Conservation (phyloP, 2,797 vertebrate species). For the Chromobotia macracanthus region DNA sequence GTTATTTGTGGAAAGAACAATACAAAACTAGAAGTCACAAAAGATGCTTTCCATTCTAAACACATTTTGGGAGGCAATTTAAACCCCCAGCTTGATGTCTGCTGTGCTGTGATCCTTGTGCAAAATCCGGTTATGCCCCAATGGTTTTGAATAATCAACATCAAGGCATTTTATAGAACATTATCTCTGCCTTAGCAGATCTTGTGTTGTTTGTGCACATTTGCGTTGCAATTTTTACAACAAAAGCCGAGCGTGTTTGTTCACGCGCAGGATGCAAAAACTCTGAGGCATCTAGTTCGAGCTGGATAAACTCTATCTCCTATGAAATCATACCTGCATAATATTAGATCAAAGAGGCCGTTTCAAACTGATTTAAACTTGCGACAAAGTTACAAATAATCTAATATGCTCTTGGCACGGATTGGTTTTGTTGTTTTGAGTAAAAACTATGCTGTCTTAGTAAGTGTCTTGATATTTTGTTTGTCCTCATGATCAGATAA, state of each 20-base stretch:
- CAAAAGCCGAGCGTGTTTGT: neutral
- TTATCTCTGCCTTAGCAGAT: constrained; percentile 41
- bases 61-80: constrained; percentile 17
- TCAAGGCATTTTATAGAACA: constrained; percentile 39
- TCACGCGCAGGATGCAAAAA: neutral
- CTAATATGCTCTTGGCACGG: neutral
- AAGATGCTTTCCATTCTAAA: constrained; percentile 24
- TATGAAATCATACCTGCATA: constrained; percentile 18
- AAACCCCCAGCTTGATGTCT: constrained; percentile 42
- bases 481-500: neutral
- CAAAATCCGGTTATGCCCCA: constrained; percentile 16
- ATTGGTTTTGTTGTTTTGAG: neutral
- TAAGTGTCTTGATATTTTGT: neutral
- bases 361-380: constrained; percentile 10
- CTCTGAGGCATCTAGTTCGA: neutral
- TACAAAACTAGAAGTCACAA: neutral
- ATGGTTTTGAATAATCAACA: constrained; percentile 44
- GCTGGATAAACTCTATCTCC: neutral
- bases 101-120: constrained; percentile 22
- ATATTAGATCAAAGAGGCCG: constrained; percentile 7
- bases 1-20: neutral
- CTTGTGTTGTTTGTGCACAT: constrained; percentile 26
- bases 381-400: constrained; percentile 4
- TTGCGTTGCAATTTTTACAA: neutral
- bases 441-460: neutral